Conservation (phyloP, 2,888 invertebrate genomes). For the Tipula vernalis region DNA sequence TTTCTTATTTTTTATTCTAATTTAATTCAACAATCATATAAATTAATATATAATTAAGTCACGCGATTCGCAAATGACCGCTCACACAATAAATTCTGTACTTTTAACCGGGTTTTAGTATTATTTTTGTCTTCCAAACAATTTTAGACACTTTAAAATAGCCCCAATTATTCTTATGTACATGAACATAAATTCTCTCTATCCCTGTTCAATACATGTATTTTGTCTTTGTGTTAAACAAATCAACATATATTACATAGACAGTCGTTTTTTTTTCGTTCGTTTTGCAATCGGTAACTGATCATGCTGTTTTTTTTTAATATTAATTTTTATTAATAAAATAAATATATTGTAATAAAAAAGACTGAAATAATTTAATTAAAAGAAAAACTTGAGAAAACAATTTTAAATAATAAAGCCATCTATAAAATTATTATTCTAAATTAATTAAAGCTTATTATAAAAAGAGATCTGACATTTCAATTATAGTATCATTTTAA, state of each 20-base stretch:
- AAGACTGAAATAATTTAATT: not conserved
- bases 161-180: not conserved
- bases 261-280: not conserved
- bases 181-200: not conserved
- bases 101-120: not conserved
- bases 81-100: not conserved
- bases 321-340: not conserved
- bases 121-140: not conserved
- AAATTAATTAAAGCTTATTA: not conserved
- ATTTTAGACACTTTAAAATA: not conserved
- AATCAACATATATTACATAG: not conserved
- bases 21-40: not conserved
- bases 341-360: not conserved
- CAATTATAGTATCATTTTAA: not conserved
- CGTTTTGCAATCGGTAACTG: not conserved
- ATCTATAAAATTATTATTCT: not conserved
- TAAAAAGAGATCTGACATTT: not conserved
- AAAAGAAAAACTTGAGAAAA: not conserved
- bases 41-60: not conserved
- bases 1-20: not conserved
- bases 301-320: not conserved
- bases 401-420: not conserved
- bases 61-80: not conserved
- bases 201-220: not conserved
- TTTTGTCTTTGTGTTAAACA: not conserved